These are phyloP conservation scores for Carlito syrichta DNA, from an alignment of 2,113 vertebrate genomes.

Conservation along the genomic window DNA sequence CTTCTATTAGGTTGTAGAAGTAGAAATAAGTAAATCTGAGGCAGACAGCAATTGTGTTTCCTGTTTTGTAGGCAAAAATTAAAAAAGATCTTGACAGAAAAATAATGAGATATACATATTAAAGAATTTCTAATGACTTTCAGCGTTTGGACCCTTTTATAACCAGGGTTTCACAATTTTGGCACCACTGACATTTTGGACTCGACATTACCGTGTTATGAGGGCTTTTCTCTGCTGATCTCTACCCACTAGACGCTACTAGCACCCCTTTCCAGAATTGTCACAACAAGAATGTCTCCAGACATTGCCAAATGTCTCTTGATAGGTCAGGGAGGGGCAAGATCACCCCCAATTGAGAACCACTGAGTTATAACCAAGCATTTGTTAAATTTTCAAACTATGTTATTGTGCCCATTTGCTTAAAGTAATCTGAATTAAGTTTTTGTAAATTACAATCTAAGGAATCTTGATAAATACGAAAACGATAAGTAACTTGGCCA, in stretches of 20 bases:
- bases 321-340: neutral
- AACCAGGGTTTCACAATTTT: neutral
- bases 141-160: neutral
- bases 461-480: neutral
- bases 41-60: neutral
- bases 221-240: fast-evolving
- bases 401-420: neutral
- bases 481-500: neutral
- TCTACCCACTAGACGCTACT: neutral
- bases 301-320: neutral
- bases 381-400: neutral
- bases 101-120: neutral
- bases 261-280: neutral
- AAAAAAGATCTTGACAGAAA: neutral
- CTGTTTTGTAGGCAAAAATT: neutral
- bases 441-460: neutral
- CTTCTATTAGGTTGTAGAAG: neutral
- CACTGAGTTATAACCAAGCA: neutral
- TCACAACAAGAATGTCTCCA: neutral
- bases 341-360: neutral
- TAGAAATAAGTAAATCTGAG: neutral
- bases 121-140: neutral
- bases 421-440: neutral
- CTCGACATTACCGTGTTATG: neutral
- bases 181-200: neutral